A percentile compares a stretch with the other conserved stretches of the same genome.
Conservation (phyloP, 1,140 invertebrate genomes). For the Eumaeus atala region DNA sequence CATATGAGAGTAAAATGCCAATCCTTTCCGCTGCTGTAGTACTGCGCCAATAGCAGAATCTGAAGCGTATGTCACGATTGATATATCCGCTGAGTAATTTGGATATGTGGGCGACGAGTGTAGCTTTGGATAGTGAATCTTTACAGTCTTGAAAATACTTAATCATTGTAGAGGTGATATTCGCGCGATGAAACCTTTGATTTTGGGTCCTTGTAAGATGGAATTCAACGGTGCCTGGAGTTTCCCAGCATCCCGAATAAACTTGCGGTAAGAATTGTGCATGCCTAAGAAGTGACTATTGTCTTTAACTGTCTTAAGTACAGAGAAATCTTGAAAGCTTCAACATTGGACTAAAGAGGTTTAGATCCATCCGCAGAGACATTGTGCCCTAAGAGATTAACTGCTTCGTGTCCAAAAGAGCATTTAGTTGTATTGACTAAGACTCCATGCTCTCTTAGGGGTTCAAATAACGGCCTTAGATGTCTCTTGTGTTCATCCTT, state of each 20-base stretch:
- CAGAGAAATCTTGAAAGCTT: constrained; percentile 1
- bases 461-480: constrained; percentile 12
- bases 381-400: background rate
- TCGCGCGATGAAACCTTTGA: no score
- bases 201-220: no score
- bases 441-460: constrained; percentile 9
- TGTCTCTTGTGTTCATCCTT: constrained; percentile 3
- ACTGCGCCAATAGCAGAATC: no score
- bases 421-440: background rate
- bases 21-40: no score
- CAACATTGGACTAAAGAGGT: background rate
- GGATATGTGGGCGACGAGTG: no score
- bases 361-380: background rate
- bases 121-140: no score
- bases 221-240: no score
- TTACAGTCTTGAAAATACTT: no score
- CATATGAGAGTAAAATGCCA: no score
- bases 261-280: constrained; percentile 19
- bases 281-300: constrained; percentile 19
- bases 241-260: constrained; percentile 13
- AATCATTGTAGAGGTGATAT: no score
- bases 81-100: no score
- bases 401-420: background rate
- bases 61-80: no score
- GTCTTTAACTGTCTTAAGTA: background rate